Evolutionary conservation across 2,888 invertebrate genomes (phyloP), one percentile per base, ranked within the genome.

Genomic region (Pyrgus malvae): DNA sequence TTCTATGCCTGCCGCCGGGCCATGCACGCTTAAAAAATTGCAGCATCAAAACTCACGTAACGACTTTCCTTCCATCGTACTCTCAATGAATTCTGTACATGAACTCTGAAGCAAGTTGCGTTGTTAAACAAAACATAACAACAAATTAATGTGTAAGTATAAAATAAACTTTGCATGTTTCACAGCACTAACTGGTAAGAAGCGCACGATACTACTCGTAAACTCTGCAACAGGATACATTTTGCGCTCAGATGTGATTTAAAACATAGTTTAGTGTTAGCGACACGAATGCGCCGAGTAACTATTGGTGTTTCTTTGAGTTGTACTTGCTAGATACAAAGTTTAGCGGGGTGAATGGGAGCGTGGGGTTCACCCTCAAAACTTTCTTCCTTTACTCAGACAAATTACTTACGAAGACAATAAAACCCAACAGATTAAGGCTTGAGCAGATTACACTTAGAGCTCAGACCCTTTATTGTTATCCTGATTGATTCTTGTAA

Each of bases 361-460:
- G 17, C 48, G 35, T 8, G 17, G 38, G 31, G 12, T 54, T 29
- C 37, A 45, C 40, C 31, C 53, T 54, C 31, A 31, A 46, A 70
- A 77, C 25, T 55, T 55, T 48, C 29, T 40, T 54, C 41, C 41
- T 42, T 48, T 37, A 42, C 41, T 42, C 48, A 48, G 35, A 55
- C 48, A 55, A 55, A 55, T 55, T 55, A 48, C 48, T 55, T 42
- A 37, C 42, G 48, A 55, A 55, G 41, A 55, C 55, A 48, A 55
- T 55, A 48, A 55, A 51, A 55, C 31, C 48, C 48, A 48, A 48
- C 55, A 55, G 48, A 55, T 55, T 55, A 55, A 48, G 14, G 42
- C 14, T 29, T 11, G 35, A 48, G 25, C 37, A 40, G 55, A 46
- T 51, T 44, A 44, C 27, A 29, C 27, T 45, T 38, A 45, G 27